Base-by-base conservation (phyloP, 1,140 invertebrate species). In the Choristoneura fumiferana region DNA sequence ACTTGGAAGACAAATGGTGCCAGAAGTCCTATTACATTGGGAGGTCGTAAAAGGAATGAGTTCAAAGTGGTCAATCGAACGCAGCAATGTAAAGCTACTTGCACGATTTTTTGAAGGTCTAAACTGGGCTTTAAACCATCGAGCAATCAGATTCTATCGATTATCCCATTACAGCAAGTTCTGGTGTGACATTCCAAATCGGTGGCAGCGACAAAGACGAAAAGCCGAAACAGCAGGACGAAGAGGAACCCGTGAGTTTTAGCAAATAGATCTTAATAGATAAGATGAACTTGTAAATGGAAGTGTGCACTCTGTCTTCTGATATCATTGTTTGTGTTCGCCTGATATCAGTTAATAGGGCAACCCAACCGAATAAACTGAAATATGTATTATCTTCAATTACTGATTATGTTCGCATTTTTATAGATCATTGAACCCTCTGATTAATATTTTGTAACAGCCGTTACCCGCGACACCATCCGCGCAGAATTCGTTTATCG, bases 121-220 rank as follows among this genome's bases (percentile, higher is more conserved):
- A n/a, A n/a, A n/a, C n/a, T n/a, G n/a, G n/a, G n/a, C n/a, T n/a
- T n/a, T n/a, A 29, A 6, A 29, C 6, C 22, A 6, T 29, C 22
- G 22, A 6, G 22, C 22, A 29, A 29, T 3, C 22, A 3, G 22
- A 29, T 6, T 29, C 22, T 29, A 3, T 2, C 22, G 22, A 49
- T 34, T 12, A 57, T 56, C 39, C 57, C 29, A 57, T 78, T 84
- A 18, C 74, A 90, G 89, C 82, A 52, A 86, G 82, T 69, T 87
- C 80, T 77, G 92, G 91, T 58, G 92, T 93, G 15, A 93, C 92
- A 69, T 93, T 94, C 80, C 92, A 93, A 77, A 92, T 95, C 62
- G 94, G 93, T 61, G 91, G 90, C 15, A 68, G 71, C 60, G 91
- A 92, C 59, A 89, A 87, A 67, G 90, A 90, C 71, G 89, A 88